Conservation (phyloP, 2,797 vertebrate species). For the Brotula barbata region DNA sequence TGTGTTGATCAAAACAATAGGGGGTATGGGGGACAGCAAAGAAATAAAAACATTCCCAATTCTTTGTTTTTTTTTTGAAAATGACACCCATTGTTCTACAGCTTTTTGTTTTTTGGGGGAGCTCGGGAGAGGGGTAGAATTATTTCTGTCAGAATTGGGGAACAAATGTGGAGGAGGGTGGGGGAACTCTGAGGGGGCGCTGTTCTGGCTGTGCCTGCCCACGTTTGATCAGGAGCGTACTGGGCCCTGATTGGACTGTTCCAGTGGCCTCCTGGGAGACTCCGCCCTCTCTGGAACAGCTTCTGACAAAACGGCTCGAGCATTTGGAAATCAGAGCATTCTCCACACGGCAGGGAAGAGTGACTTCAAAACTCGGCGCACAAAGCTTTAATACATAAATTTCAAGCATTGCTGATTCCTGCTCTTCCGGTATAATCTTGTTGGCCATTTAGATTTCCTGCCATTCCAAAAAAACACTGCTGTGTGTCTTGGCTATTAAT, state of each 20-base stretch:
- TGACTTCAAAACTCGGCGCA: slow-evolving; percentile 80
- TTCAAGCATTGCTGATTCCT: slow-evolving; percentile 85
- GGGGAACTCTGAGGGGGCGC: slow-evolving; percentile 68
- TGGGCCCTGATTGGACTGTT: slow-evolving; percentile 73
- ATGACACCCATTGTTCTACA: slow-evolving; percentile 71
- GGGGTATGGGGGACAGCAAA: slow-evolving; percentile 36
- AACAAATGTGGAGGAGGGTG: slow-evolving; percentile 52
- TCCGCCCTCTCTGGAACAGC: slow-evolving; percentile 76
- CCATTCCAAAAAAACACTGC: slow-evolving; percentile 63
- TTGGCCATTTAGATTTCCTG: slow-evolving; percentile 77
- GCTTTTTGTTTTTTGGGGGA: slow-evolving; percentile 45
- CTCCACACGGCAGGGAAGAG: slow-evolving; percentile 84
- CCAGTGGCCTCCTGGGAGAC: slow-evolving; percentile 78
- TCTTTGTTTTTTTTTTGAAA: slow-evolving; percentile 62
- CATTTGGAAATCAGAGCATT: slow-evolving; percentile 82
- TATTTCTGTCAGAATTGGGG: slow-evolving; percentile 74
- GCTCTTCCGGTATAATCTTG: slow-evolving; percentile 82
- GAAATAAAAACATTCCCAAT: slow-evolving; percentile 50
- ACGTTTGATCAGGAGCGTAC: slow-evolving; percentile 73
- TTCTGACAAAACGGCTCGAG: slow-evolving; percentile 80
- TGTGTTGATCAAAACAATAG: slow-evolving; percentile 58
- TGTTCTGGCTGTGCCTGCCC: slow-evolving; percentile 72
- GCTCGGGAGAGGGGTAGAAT: slow-evolving; percentile 57
- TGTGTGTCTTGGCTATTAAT: slow-evolving; percentile 55
- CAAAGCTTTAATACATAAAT: slow-evolving; percentile 87